phyloP scores from a whole-genome alignment of 2,797 vertebrate species.

The Staurois parvus region DNA sequence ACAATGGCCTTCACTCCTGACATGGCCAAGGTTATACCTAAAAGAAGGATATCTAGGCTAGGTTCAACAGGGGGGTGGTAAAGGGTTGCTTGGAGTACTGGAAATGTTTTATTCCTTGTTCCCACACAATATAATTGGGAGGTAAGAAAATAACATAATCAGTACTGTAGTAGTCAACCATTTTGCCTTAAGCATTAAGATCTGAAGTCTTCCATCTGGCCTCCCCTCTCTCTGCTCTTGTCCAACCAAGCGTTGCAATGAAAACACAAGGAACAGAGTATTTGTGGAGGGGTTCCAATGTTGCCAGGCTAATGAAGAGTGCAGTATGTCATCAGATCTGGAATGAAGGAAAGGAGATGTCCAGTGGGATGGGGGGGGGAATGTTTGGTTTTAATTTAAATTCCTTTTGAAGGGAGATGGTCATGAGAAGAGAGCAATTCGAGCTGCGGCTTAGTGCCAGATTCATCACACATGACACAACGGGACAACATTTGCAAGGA shows the following conservation, averaged over 20 bases:
- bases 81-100: too few species aligned
- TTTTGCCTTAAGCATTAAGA: not conserved
- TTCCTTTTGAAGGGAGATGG: slow-evolving; percentile 52
- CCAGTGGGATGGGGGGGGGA: slow-evolving; percentile 38
- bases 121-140: too few species aligned
- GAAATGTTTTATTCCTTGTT: too few species aligned
- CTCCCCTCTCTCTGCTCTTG: not conserved
- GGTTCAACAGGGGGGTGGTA: too few species aligned
- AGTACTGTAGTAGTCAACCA: too few species aligned
- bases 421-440: slow-evolving; percentile 30
- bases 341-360: slow-evolving; percentile 34
- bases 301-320: slow-evolving; percentile 55
- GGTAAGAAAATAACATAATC: too few species aligned
- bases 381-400: slow-evolving; percentile 63
- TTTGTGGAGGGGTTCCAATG: slow-evolving; percentile 55
- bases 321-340: slow-evolving; percentile 55
- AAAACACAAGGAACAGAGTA: slow-evolving; percentile 50
- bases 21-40: too few species aligned
- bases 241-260: slow-evolving; percentile 53
- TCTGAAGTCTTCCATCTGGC: slow-evolving; percentile 51
- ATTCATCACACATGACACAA: not conserved
- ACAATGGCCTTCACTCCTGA: too few species aligned
- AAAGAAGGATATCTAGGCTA: too few species aligned
- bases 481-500: not conserved
- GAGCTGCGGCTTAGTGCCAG: slow-evolving; percentile 28